Percentiles rank a stretch among this genome's conserved stretches.
These are phyloP conservation scores for Epirrita christyi DNA, from an alignment of 2,888 invertebrate species.

Conservation along the genomic window DNA sequence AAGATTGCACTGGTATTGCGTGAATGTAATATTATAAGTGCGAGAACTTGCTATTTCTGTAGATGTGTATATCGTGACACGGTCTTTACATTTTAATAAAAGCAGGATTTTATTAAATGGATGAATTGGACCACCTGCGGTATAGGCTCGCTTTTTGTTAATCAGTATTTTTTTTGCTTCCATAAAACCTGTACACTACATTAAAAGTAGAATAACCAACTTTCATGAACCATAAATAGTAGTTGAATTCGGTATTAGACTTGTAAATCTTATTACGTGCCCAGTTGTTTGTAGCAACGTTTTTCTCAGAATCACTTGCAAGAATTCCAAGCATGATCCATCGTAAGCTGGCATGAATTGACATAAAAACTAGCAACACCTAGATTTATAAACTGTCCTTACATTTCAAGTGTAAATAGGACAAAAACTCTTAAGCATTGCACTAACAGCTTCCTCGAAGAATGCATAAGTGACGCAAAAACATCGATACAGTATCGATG, in stretches of 20 bases:
- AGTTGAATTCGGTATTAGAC: constrained; percentile 35
- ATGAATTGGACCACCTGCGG: constrained; percentile 31
- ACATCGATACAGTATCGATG: constrained; percentile 22
- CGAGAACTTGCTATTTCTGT: no score
- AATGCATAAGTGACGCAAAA: constrained; percentile 24
- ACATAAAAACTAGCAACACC: constrained; percentile 61
- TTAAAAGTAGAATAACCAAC: constrained; percentile 26
- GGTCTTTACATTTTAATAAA: constrained; percentile 15
- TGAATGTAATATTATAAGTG: no score
- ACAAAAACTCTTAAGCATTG: constrained; percentile 53
- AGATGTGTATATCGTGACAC: no score
- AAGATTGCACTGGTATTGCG: constrained; percentile 24
- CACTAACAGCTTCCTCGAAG: constrained; percentile 53
- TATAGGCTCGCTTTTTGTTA: constrained; percentile 21
- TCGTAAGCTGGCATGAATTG: constrained; percentile 45
- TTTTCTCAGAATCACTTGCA: constrained; percentile 47
- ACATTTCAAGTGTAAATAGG: constrained; percentile 45
- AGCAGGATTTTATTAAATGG: constrained; percentile 28
- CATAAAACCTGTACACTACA: constrained; percentile 23
- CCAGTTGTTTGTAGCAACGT: constrained; percentile 30
- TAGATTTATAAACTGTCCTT: constrained; percentile 53
- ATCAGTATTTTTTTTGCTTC: constrained; percentile 21
- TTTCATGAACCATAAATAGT: constrained; percentile 31
- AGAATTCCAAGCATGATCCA: constrained; percentile 59
- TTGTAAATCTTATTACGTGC: constrained; percentile 37